Evolutionary conservation across 2,797 vertebrate genomes (phyloP).

Genomic region (Coendou prehensilis): DNA sequence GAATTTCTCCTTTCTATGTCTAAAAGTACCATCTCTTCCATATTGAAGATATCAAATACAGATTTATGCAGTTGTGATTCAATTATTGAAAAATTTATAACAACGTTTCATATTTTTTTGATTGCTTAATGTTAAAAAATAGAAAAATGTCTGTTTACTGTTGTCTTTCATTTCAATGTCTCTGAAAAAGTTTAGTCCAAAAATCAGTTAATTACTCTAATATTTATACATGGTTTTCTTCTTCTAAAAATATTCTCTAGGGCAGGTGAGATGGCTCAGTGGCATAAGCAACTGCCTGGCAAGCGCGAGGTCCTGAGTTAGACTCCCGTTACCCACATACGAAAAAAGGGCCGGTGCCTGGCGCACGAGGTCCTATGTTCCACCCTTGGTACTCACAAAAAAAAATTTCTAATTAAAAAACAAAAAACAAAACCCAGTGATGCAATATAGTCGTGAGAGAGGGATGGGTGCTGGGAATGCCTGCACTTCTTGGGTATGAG

Average conservation of each 20-base stretch:
- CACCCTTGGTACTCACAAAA: no score
- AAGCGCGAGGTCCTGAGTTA: no score
- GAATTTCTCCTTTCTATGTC: not conserved
- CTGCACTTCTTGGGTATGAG: fast-evolving
- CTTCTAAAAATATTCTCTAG: not conserved
- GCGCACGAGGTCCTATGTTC: no score
- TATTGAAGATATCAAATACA: constrained; percentile 6
- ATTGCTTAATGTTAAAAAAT: not conserved
- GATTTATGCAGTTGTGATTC: not conserved
- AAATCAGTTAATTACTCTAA: not conserved
- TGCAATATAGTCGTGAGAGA: not conserved
- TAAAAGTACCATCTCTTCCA: not conserved
- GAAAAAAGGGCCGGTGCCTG: no score
- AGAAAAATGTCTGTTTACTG: not conserved
- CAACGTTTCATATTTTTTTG: not conserved
- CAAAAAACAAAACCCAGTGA: fast-evolving
- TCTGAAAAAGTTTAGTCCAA: not conserved
- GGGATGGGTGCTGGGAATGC: not conserved
- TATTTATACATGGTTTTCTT: not conserved
- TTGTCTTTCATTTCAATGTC: not conserved
- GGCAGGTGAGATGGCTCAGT: no score
- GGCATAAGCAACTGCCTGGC: no score
- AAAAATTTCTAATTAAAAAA: not conserved
- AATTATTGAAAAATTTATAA: constrained; percentile 52
- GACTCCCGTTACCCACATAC: no score